phyloP scores from a whole-genome alignment of 1,140 invertebrate genomes.

The Triops cancriformis region DNA sequence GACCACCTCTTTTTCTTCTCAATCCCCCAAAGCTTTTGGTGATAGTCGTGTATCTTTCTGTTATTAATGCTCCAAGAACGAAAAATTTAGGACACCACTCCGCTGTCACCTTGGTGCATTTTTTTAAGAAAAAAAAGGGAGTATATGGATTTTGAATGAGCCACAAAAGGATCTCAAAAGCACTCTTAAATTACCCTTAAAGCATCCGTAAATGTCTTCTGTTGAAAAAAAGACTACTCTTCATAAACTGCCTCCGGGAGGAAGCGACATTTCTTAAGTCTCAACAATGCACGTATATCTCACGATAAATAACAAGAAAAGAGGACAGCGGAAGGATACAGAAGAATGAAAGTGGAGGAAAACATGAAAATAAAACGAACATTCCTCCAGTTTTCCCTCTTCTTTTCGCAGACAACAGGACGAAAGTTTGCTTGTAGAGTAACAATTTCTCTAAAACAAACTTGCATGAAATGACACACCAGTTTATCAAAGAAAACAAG shows the following conservation, averaged over 20 bases:
- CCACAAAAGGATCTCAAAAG: constrained; percentile 4
- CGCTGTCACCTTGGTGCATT: not conserved
- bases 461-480: not conserved
- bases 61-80: not conserved
- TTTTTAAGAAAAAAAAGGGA: not conserved
- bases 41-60: not conserved
- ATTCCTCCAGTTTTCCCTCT: not conserved
- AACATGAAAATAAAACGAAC: not conserved
- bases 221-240: not conserved
- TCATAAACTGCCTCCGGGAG: not conserved
- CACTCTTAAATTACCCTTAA: not conserved
- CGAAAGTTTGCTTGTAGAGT: too few species aligned
- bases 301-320: not conserved
- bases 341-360: too few species aligned
- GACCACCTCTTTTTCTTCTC: not conserved
- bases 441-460: not conserved
- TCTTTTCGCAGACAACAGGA: too few species aligned
- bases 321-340: not conserved
- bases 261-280: not conserved
- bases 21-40: not conserved
- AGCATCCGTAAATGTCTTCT: not conserved
- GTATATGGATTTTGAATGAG: not conserved
- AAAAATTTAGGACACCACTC: not conserved
- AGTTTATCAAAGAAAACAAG: not conserved
- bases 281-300: not conserved